A percentile compares a stretch with the other conserved stretches of the same genome.
phyloP scores from a whole-genome alignment of 2,888 invertebrate species.

The Drosophila maculinotata region DNA sequence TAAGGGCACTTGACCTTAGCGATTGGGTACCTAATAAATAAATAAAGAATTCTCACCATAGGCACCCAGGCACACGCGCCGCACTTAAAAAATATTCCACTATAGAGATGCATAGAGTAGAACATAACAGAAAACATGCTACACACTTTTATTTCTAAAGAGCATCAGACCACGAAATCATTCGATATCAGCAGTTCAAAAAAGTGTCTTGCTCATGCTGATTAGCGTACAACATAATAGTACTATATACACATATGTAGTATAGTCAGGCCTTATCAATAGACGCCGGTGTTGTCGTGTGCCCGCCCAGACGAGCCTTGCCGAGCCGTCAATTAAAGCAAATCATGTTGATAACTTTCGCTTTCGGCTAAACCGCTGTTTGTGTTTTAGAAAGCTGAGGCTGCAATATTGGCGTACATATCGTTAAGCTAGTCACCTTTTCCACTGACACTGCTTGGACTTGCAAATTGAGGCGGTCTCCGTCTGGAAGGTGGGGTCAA shows the following conservation, averaged over 20 bases:
- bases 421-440: constrained; percentile 35
- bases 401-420: constrained; percentile 1
- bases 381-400: constrained; percentile 43
- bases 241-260: background rate
- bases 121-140: constrained; percentile 1
- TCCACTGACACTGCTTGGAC: constrained; percentile 52
- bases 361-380: constrained; percentile 41
- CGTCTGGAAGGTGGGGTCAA: constrained; percentile 52
- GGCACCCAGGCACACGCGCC: constrained; percentile 17
- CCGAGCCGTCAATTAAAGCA: constrained; percentile 27
- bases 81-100: constrained; percentile 25
- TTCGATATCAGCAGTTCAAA: constrained; percentile 47
- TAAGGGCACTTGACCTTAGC: constrained; percentile 13
- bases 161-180: constrained; percentile 49
- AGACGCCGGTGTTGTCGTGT: constrained; percentile 18
- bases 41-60: constrained; percentile 7
- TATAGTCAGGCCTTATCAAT: constrained; percentile 48
- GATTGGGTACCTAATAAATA: constrained; percentile 8
- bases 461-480: constrained; percentile 62
- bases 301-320: constrained; percentile 38
- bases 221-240: constrained; percentile 40
- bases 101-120: constrained; percentile 6
- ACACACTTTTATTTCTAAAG: background rate
- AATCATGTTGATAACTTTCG: constrained; percentile 60
- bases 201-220: constrained; percentile 36